Base-by-base conservation (phyloP, 2,113 vertebrate genomes). In the Xiphias gladius region DNA sequence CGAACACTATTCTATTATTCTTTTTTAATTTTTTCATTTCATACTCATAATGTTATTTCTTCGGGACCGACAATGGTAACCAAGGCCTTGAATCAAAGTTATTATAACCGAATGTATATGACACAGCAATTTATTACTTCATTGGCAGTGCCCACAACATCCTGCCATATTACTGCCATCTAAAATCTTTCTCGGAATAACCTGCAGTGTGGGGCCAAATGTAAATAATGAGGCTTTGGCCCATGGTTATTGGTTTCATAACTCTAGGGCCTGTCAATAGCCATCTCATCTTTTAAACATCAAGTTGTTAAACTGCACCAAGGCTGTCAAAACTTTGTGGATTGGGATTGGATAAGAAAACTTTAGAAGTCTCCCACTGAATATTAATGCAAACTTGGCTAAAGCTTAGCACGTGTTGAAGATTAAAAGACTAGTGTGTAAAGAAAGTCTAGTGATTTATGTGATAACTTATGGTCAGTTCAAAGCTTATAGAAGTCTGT, bases 251-350 rank as follows among this genome's bases (percentile, higher is more conserved):
- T 89, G 85, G 86, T 85, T 90, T 92, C 85, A 93, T 94, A 93
- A 91, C 73, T 94, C 91, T 93, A 61, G 80, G 62, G 66, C 73
- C 81, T 91, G 93, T 88, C 91, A 91, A 93, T 92, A 88, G 61
- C 68, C 54, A 52, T 74, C 92, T 93, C 86, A 93, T 94, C 81
- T 94, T 94, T 93, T 90, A 93, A 91, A 94, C 88, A 93, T 91
- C 22, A 59, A 72, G 80, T 79, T 69, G 79, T 74, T 76, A 75
- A 76, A 76, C 73, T 84, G 85, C 73, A 64, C 68, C 46, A n/a
- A 85, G 73, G 55, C 82, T 92, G 90, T 91, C 91, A 89, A 87
- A 93, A 92, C 69, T 91, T 92, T 67, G 72, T 55, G 48, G 76
- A 81, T 64, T 63, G 62, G 80, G 41, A 77, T 63, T 86, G 74